phyloP scores from a whole-genome alignment of 2,888 invertebrate species.

The Orgyia antiqua region DNA sequence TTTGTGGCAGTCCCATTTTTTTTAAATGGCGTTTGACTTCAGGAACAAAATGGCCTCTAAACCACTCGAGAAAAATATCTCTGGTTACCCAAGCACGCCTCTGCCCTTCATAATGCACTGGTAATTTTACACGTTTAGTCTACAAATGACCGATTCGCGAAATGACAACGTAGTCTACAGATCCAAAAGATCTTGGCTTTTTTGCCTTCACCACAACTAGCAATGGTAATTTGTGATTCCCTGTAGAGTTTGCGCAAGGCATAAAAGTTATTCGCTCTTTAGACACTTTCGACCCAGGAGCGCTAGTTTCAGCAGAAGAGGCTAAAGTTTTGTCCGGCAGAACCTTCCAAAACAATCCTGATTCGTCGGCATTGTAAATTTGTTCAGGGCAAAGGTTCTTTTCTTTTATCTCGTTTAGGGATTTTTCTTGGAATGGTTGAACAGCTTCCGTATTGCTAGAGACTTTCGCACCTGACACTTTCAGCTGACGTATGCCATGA shows the following conservation, averaged over 20 bases:
- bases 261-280: constrained; percentile 26
- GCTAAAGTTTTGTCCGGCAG: constrained; percentile 26
- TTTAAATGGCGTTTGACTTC: not conserved
- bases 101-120: constrained; percentile 21
- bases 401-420: not conserved
- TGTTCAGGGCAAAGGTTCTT: constrained; percentile 17
- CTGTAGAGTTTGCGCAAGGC: constrained; percentile 28
- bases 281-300: constrained; percentile 20
- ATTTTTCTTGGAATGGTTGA: not conserved
- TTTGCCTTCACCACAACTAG: constrained; percentile 27
- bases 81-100: constrained; percentile 20
- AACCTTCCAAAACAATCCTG: constrained; percentile 24
- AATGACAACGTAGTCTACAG: too few relatives aligned
- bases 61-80: constrained; percentile 5
- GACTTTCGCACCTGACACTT: not conserved
- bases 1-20: not conserved
- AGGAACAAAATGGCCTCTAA: too few relatives aligned
- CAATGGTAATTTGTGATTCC: constrained; percentile 17
- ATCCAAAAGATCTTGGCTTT: constrained; percentile 27
- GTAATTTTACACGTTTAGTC: constrained; percentile 26
- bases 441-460: not conserved
- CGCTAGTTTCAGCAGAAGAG: constrained; percentile 18
- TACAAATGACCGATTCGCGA: too few relatives aligned
- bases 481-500: not conserved
- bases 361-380: constrained; percentile 25